Conservation (phyloP, 2,888 invertebrate genomes). For the Sphaeridia pumilis region DNA sequence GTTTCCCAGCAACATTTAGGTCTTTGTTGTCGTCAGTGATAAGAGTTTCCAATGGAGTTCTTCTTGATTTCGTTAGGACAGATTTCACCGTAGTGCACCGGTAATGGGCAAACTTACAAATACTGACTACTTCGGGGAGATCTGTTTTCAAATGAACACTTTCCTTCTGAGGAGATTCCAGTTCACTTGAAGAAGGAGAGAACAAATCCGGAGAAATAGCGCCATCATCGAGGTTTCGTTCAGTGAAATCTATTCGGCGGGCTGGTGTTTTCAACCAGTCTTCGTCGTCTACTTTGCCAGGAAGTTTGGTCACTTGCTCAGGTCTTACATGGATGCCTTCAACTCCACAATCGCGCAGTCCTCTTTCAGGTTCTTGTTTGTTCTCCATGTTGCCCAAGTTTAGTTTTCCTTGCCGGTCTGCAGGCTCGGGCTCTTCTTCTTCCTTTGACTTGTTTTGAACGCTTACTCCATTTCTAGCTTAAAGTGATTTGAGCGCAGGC, state of each 20-base stretch:
- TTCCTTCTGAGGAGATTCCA: not conserved
- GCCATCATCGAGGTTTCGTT: not conserved
- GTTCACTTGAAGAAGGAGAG: not conserved
- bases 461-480: too few relatives aligned
- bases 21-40: too few relatives aligned
- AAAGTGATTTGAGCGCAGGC: too few relatives aligned
- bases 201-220: not conserved
- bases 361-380: not conserved
- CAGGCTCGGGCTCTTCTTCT: too few relatives aligned
- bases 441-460: too few relatives aligned
- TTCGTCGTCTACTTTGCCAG: not conserved
- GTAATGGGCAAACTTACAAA: constrained; percentile 8
- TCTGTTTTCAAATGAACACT: constrained; percentile 10
- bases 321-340: not conserved
- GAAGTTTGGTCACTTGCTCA: not conserved
- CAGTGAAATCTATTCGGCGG: not conserved
- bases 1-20: too few relatives aligned
- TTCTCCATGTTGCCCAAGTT: not conserved
- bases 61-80: not conserved
- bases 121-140: constrained; percentile 11
- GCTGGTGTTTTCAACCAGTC: not conserved
- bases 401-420: too few relatives aligned
- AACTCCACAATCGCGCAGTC: not conserved
- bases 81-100: not conserved
- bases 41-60: not conserved